A percentile compares a stretch with the other conserved stretches of the same genome.
These are phyloP conservation scores for Cephus pulcher DNA, from an alignment of 2,888 invertebrate genomes.

Conservation along the genomic window DNA sequence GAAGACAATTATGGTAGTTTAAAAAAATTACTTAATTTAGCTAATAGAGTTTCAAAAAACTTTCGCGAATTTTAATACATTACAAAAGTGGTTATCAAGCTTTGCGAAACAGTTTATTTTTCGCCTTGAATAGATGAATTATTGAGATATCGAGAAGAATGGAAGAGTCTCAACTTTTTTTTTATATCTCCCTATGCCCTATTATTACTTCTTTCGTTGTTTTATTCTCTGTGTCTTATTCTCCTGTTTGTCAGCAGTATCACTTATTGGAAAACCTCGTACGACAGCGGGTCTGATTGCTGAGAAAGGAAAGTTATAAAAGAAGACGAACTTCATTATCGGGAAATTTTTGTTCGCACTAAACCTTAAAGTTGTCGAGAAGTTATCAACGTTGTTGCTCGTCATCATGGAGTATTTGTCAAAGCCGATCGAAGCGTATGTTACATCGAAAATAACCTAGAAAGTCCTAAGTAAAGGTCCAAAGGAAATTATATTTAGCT, in stretches of 20 bases:
- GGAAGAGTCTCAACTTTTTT: background rate
- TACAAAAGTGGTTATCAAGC: background rate
- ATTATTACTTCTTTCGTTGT: conserved; percentile 19
- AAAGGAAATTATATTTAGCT: background rate
- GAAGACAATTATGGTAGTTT: background rate
- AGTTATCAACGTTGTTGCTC: background rate
- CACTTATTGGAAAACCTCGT: conserved; percentile 1
- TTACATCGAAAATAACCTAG: background rate
- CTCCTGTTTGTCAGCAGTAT: conserved; percentile 12
- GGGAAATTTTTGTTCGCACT: conserved; percentile 43
- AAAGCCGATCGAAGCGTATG: background rate
- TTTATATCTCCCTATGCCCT: background rate
- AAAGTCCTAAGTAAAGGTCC: background rate
- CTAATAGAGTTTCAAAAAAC: background rate
- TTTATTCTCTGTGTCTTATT: conserved; percentile 13
- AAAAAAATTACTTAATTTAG: background rate
- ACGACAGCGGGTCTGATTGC: conserved; percentile 40
- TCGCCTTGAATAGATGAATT: background rate
- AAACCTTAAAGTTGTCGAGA: conserved; percentile 43
- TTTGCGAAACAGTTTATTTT: background rate
- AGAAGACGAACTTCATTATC: conserved; percentile 47
- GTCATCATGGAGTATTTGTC: background rate
- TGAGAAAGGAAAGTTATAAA: conserved; percentile 23
- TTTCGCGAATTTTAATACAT: background rate
- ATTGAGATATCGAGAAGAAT: background rate